Evolutionary conservation across 2,113 vertebrate species (phyloP).

Genomic region (Lichenostomus cassidix): DNA sequence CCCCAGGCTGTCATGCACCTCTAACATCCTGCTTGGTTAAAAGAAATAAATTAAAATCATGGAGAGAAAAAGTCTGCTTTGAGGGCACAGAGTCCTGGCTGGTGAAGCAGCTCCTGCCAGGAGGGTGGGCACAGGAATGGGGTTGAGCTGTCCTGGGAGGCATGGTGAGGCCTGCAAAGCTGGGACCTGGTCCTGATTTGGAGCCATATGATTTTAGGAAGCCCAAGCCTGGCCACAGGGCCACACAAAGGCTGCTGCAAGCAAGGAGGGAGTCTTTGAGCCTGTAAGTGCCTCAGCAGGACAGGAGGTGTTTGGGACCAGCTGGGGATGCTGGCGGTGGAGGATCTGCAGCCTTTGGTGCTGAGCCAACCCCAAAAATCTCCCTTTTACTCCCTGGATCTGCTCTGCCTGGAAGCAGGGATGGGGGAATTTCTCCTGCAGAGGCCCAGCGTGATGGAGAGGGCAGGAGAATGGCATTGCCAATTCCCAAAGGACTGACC

Average conservation of each 20-base stretch:
- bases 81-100: not conserved
- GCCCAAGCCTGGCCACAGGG: not conserved
- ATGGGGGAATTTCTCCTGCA: not conserved
- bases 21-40: not conserved
- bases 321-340: not conserved
- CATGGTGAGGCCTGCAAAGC: not conserved
- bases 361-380: not conserved
- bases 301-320: not conserved
- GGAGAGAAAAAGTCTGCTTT: not conserved
- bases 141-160: not conserved
- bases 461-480: not conserved
- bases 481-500: fast-evolving
- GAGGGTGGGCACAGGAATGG: not conserved
- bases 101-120: not conserved
- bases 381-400: not conserved
- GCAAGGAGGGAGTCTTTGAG: fast-evolving
- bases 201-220: not conserved
- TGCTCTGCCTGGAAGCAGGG: not conserved
- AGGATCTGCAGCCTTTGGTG: not conserved
- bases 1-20: not conserved
- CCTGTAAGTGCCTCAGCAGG: not conserved
- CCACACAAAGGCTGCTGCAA: not conserved
- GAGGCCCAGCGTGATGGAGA: fast-evolving
- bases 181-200: not conserved
- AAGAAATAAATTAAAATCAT: not conserved